Percentiles rank a stretch among this genome's conserved stretches.
phyloP scores from a whole-genome alignment of 2,888 invertebrate species.

The Andrena trimmerana region DNA sequence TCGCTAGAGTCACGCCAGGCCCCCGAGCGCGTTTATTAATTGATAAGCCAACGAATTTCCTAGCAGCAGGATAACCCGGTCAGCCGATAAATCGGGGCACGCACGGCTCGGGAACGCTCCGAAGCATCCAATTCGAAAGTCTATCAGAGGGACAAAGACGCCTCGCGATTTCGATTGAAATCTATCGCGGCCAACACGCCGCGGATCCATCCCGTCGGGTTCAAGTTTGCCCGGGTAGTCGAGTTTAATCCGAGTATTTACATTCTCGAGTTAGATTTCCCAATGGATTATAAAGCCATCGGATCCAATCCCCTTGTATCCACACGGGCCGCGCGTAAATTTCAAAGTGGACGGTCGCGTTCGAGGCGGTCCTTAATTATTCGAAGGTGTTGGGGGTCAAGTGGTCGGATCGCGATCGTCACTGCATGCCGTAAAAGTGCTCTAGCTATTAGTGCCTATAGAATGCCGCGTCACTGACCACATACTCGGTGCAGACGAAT shows the following conservation, averaged over 20 bases:
- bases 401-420: neutral
- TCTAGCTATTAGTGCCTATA: neutral
- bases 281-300: constrained; percentile 64
- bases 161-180: constrained; percentile 1
- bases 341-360: constrained; percentile 43
- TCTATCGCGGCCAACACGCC: constrained; percentile 14
- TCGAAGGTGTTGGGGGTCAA: constrained; percentile 15
- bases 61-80: neutral
- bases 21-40: constrained; percentile 10
- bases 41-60: constrained; percentile 11
- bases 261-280: constrained; percentile 51
- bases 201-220: constrained; percentile 18
- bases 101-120: neutral
- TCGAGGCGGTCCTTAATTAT: constrained; percentile 50
- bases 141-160: neutral
- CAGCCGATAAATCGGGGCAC: neutral
- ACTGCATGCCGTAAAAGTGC: too few species aligned
- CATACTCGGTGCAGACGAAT: too few species aligned
- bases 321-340: constrained; percentile 53
- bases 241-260: constrained; percentile 60
- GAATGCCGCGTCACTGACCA: neutral
- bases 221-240: constrained; percentile 38
- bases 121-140: constrained; percentile 1
- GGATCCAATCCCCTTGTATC: constrained; percentile 49
- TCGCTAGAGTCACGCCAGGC: constrained; percentile 12